phyloP scores from a whole-genome alignment of 1,140 invertebrate genomes.

The Mercenaria mercenaria region DNA sequence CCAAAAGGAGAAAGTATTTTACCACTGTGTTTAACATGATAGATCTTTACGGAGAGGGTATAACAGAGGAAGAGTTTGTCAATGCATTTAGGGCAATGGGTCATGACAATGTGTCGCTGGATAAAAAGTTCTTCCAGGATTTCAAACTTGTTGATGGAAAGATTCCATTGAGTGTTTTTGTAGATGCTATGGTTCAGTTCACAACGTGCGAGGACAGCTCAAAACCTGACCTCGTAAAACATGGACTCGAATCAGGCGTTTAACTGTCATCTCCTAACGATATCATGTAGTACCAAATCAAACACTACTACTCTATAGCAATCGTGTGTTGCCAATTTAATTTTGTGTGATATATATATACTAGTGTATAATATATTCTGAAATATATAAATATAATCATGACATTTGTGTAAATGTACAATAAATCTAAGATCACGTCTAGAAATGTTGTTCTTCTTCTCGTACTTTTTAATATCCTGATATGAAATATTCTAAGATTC shows the following conservation, averaged over 20 bases:
- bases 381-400: too few species aligned
- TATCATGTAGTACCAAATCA: too few species aligned
- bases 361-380: too few species aligned
- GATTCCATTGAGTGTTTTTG: background rate
- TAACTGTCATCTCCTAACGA: background rate
- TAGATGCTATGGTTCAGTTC: conserved; percentile 6
- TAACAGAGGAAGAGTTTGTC: background rate
- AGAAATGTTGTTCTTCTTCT: too few species aligned
- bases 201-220: conserved; percentile 4
- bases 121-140: background rate
- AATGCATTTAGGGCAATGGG: background rate
- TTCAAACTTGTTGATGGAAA: conserved; percentile 6
- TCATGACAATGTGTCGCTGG: background rate
- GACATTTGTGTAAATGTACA: too few species aligned
- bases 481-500: too few species aligned
- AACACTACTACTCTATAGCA: too few species aligned
- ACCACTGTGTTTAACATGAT: background rate
- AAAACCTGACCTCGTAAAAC: background rate
- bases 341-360: too few species aligned
- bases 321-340: too few species aligned
- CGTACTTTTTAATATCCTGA: too few species aligned
- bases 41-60: background rate
- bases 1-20: background rate
- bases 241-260: background rate
- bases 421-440: too few species aligned